Evolutionary conservation across 2,888 invertebrate genomes (phyloP).

Genomic region (Bhutanitis thaidina): DNA sequence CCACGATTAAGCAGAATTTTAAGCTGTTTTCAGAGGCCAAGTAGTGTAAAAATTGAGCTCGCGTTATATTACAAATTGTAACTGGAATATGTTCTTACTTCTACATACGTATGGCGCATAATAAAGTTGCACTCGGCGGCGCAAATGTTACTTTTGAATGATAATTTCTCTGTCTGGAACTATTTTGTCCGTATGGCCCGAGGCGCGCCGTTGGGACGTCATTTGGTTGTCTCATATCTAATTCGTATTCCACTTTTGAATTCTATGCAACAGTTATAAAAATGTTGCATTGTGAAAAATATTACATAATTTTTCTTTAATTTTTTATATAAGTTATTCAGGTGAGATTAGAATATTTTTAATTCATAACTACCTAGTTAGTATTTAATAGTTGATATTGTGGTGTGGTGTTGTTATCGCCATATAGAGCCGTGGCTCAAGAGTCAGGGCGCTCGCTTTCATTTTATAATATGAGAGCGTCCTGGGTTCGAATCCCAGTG

Average conservation of each 20-base stretch:
- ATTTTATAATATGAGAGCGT: too few relatives aligned
- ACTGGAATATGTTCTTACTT: slow-evolving; percentile 6
- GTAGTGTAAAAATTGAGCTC: not conserved
- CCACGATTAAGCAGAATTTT: too few relatives aligned
- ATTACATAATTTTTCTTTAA: too few relatives aligned
- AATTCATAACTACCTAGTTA: too few relatives aligned
- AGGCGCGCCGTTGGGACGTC: slow-evolving; percentile 14
- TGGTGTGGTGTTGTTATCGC: too few relatives aligned
- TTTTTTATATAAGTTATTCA: too few relatives aligned
- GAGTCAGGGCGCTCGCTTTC: too few relatives aligned
- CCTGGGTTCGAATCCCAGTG: too few relatives aligned
- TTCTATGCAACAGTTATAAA: slow-evolving; percentile 8
- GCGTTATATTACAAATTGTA: not conserved
- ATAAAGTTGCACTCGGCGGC: slow-evolving; percentile 6
- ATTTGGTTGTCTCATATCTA: slow-evolving; percentile 17
- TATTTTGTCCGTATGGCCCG: slow-evolving; percentile 2
- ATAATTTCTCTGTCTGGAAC: slow-evolving; percentile 13
- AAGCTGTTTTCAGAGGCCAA: too few relatives aligned
- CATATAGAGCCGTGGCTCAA: too few relatives aligned
- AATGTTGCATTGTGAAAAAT: not conserved
- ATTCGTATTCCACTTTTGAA: slow-evolving; percentile 15
- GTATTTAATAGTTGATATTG: too few relatives aligned
- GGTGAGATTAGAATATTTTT: too few relatives aligned
- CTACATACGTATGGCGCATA: slow-evolving; percentile 4
- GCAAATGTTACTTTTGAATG: slow-evolving; percentile 15